Base-by-base conservation (phyloP, 2,888 invertebrate species). In the Parnassius glacialis region DNA sequence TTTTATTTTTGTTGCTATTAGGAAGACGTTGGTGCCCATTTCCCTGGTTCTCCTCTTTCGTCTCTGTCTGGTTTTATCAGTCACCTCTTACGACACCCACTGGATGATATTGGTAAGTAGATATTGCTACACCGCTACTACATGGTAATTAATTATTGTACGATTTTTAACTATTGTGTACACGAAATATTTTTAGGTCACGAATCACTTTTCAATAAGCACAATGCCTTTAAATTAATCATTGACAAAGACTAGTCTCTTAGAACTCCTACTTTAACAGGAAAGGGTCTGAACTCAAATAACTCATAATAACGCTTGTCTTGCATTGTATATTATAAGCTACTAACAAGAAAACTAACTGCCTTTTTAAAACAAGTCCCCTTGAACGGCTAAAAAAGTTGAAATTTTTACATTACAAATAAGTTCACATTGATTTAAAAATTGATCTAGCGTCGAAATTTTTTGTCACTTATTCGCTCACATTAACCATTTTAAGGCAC, bases 401-500 rank as follows among this genome's bases (percentile, higher is more conserved):
- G 73, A 67, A 67, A 61, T 57, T 65, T 70, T 64, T 68, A 69
- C 68, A 70, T 76, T 79, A 75, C 63, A 75, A 82, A 75, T 78
- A 65, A 56, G 67, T 64, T 73, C 69, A 70, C 70, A 74, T 74
- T 74, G 74, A 75, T 69, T 71, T 75, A 68, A 76, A 76, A 73
- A 79, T 76, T 74, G 69, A 67, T 61, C 65, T 64, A 64, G 72
- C 70, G 70, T 76, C 75, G 65, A 64, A 67, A 63, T 72, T 79
- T 84, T 81, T 78, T 79, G 69, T 70, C 61, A 45, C 58, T 61
- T 34, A 68, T 70, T 66, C 71, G 74, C 73, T 74, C 71, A 72
- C 70, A 73, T 76, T 67, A 72, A 65, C 80, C 81, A 85, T 83
- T 87, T 86, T 85, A 82, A 84, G 79, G 81, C 82, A 85, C 83